Conservation (phyloP, 1,140 invertebrate species). For the Tetranychus urticae region DNA sequence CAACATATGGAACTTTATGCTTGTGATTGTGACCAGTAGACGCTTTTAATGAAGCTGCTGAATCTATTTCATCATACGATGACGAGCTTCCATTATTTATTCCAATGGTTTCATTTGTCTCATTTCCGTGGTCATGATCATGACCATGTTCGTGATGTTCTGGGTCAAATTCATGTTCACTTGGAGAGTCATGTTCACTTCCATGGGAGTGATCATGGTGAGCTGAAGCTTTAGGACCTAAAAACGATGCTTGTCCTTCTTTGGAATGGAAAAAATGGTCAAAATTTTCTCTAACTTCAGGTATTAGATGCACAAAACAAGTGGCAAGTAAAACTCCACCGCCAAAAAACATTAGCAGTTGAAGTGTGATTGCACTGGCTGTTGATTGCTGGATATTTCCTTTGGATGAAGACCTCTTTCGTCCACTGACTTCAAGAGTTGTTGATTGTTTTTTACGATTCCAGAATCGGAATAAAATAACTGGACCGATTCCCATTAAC, state of each 20-base stretch:
- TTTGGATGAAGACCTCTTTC: not conserved
- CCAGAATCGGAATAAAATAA: not conserved
- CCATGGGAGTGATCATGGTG: not conserved
- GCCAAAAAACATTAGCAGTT: conserved; percentile 48
- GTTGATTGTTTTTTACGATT: not conserved
- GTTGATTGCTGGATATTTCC: not conserved
- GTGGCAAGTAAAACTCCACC: conserved; percentile 61
- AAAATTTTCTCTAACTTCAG: conserved; percentile 39
- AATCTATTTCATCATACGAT: not conserved
- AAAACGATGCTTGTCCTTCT: not conserved
- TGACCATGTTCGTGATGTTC: not conserved
- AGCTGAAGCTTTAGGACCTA: not conserved
- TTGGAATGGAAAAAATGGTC: not conserved
- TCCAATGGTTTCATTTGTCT: not conserved
- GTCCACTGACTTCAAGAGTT: not conserved
- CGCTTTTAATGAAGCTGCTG: not conserved
- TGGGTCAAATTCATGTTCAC: not conserved
- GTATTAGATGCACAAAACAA: conserved; percentile 52
- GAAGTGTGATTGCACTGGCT: conserved; percentile 15
- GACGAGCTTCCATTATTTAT: not conserved
- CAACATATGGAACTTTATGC: conserved; percentile 33
- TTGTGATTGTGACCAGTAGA: not conserved
- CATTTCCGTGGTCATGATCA: not conserved
- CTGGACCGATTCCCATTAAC: not conserved
- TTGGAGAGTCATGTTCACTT: not conserved